These are phyloP conservation scores for Cossypha heuglini DNA, from an alignment of 2,797 vertebrate species.

Conservation along the genomic window DNA sequence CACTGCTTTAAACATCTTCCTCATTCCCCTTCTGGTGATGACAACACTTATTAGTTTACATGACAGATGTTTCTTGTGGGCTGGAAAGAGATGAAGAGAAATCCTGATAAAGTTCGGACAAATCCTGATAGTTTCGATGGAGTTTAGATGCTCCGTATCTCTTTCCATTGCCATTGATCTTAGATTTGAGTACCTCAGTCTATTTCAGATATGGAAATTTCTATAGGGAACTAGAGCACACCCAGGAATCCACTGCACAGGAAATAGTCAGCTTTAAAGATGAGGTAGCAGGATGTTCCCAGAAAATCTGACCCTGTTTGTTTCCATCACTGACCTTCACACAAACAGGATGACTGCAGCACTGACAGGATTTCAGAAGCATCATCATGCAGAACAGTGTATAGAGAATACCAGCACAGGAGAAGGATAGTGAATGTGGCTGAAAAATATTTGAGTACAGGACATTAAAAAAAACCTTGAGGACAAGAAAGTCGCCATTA, in stretches of 20 bases:
- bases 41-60: not conserved
- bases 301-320: not conserved
- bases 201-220: not conserved
- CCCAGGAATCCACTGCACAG: accelerated
- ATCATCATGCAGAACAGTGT: not conserved
- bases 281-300: not conserved
- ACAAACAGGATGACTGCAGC: not conserved
- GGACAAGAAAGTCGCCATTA: not conserved
- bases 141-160: not conserved
- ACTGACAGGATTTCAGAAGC: not conserved
- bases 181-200: not conserved
- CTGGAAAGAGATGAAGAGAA: not conserved
- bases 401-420: not conserved
- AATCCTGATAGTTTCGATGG: not conserved
- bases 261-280: not conserved
- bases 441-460: not conserved
- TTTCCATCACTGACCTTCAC: not conserved
- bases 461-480: not conserved
- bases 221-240: not conserved
- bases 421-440: not conserved
- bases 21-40: not conserved
- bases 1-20: not conserved
- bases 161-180: not conserved
- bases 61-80: not conserved
- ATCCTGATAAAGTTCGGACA: not conserved